These are phyloP conservation scores for Elephantulus edwardii DNA, from an alignment of 2,113 vertebrate species.

Conservation along the genomic window DNA sequence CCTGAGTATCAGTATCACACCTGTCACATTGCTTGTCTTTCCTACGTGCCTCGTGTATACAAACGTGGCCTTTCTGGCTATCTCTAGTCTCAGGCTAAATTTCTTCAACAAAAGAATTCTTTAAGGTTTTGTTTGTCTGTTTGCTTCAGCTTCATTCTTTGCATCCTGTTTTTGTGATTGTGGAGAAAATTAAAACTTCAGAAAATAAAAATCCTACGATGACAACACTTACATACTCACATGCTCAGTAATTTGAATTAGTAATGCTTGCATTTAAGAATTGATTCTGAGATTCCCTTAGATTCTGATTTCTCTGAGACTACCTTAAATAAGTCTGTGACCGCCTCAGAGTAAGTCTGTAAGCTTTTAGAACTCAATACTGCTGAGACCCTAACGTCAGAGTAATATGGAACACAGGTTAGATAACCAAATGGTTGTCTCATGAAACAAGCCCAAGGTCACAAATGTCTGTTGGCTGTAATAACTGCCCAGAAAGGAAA, in stretches of 20 bases:
- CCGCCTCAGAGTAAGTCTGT: slow-evolving; percentile 9
- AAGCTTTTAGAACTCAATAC: not conserved
- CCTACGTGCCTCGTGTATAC: not conserved
- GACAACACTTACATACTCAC: not conserved
- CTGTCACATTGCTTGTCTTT: not conserved
- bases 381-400: not conserved
- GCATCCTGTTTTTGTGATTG: not conserved
- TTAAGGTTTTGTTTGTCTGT: not conserved
- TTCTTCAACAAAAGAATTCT: not conserved
- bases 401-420: not conserved
- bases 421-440: not conserved
- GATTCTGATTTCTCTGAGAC: not conserved
- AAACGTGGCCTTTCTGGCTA: not conserved
- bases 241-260: not conserved
- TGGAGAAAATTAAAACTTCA: not conserved
- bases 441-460: slow-evolving; percentile 36
- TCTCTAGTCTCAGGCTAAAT: not conserved
- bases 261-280: not conserved
- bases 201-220: slow-evolving; percentile 22
- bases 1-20: not conserved
- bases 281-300: not conserved
- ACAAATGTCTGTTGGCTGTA: slow-evolving; percentile 7
- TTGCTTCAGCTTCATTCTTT: not conserved
- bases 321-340: too few species aligned
- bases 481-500: slow-evolving; percentile 45